Base-by-base conservation (phyloP, 2,888 invertebrate genomes). In the Strigamia maritima region DNA sequence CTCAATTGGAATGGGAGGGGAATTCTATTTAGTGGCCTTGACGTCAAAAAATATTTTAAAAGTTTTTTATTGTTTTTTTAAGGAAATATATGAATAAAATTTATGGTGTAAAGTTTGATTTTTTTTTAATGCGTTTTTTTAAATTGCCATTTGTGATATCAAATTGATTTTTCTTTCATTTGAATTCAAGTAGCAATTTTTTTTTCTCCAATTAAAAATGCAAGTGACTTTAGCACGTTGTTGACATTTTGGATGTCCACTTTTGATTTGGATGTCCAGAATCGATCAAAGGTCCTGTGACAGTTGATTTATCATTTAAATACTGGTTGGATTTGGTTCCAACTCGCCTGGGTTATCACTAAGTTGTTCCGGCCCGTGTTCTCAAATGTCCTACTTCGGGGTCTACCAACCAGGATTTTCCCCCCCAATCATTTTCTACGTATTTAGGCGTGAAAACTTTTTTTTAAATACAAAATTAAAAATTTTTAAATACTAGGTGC, bases 341-440 rank as follows among this genome's bases (percentile, higher is more conserved):
- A 60, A 60, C 60, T 60, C 24, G 60, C 60, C 60, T 22, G 60
- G 60, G 60, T 60, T 60, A 60, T 60, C 60, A 60, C 44, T 35
- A 60, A 60, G 60, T 60, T 60, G 60, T 60, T 60, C 60, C 60
- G 60, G 60, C 60, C 60, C 24, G 60, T 22, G 60, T 24, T 60
- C 60, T 60, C 60, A 24, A 7, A 60, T 60, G 60, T 60, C 60
- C 60, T 60, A 60, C 19, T 19, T 60, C 60, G 60, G 60, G 60
- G 60, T 60, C 60, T 60, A n/a, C 60, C 60, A 60, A 60, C 60
- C 60, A 60, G 60, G 60, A 60, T 60, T 60, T 60, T 60, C 24
- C 60, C 49, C 16, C 60, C 19, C 24, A 22, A 3, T 44, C 44
- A 44, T 19, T 60, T n/a, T 60, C 60, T 60, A 10, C 60, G 60